These are phyloP conservation scores for Regulus satrapa DNA, from an alignment of 2,113 vertebrate species.

Conservation along the genomic window DNA sequence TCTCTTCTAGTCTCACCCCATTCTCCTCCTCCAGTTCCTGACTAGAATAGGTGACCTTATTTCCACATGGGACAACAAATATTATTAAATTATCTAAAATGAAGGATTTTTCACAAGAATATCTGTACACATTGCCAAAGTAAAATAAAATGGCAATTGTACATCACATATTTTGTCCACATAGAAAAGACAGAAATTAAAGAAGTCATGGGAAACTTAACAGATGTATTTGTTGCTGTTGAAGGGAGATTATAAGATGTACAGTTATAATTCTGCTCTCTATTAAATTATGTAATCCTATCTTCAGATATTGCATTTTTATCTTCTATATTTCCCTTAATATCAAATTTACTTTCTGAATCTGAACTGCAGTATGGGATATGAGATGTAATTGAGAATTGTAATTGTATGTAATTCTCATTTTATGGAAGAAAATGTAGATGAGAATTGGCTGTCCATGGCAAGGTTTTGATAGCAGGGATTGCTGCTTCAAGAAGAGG, in stretches of 20 bases:
- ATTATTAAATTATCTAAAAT: neutral
- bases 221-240: neutral
- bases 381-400: neutral
- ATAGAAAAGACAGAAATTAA: neutral
- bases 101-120: neutral
- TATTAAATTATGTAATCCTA: neutral
- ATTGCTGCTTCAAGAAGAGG: neutral
- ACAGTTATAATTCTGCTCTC: neutral
- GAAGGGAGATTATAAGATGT: neutral
- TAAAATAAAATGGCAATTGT: neutral
- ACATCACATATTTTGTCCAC: accelerated
- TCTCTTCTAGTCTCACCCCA: neutral
- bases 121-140: neutral
- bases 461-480: neutral
- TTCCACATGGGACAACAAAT: neutral
- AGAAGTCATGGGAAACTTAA: neutral
- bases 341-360: neutral
- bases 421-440: neutral
- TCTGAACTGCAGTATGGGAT: neutral
- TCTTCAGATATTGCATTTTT: neutral
- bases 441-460: neutral
- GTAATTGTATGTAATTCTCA: neutral
- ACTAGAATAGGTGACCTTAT: neutral
- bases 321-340: neutral
- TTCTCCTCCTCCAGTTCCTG: neutral